These are phyloP conservation scores for Forbesichthys agassizii DNA, from an alignment of 2,113 vertebrate species.

Conservation along the genomic window DNA sequence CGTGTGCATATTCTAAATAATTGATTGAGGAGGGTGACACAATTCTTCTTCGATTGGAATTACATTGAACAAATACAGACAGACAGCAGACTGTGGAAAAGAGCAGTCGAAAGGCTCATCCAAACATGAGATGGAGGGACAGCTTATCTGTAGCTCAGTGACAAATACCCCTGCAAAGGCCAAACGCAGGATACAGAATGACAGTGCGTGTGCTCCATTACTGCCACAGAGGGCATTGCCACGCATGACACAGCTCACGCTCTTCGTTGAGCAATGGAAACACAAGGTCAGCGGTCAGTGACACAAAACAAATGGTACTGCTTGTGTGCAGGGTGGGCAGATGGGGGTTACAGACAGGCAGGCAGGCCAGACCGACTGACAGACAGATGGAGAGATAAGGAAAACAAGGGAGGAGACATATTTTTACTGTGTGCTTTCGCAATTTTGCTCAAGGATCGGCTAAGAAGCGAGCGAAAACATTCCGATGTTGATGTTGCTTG, in stretches of 20 bases:
- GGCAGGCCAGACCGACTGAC: neutral
- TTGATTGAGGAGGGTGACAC: too few relatives aligned
- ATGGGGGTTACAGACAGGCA: neutral
- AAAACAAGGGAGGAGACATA: neutral
- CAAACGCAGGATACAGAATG: neutral
- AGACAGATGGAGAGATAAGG: neutral
- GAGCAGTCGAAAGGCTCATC: neutral
- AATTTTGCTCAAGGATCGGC: too few relatives aligned
- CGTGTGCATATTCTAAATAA: too few relatives aligned
- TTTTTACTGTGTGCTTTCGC: too few relatives aligned
- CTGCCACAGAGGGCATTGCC: slow-evolving; percentile 8
- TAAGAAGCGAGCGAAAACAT: too few relatives aligned
- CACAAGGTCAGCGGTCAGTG: slow-evolving; percentile 40
- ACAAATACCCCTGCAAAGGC: neutral
- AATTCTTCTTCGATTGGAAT: too few relatives aligned
- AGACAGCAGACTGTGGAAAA: neutral
- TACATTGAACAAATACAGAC: neutral
- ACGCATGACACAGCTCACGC: slow-evolving; percentile 26
- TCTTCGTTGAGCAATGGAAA: slow-evolving; percentile 50
- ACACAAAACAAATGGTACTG: slow-evolving; percentile 1
- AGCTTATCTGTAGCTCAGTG: slow-evolving; percentile 1
- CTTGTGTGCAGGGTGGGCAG: neutral
- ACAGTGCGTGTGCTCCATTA: slow-evolving; percentile 1
- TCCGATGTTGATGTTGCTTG: too few relatives aligned
- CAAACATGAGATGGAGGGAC: slow-evolving; percentile 16